Conservation (phyloP, 2,113 vertebrate genomes). For the Polypterus senegalus region DNA sequence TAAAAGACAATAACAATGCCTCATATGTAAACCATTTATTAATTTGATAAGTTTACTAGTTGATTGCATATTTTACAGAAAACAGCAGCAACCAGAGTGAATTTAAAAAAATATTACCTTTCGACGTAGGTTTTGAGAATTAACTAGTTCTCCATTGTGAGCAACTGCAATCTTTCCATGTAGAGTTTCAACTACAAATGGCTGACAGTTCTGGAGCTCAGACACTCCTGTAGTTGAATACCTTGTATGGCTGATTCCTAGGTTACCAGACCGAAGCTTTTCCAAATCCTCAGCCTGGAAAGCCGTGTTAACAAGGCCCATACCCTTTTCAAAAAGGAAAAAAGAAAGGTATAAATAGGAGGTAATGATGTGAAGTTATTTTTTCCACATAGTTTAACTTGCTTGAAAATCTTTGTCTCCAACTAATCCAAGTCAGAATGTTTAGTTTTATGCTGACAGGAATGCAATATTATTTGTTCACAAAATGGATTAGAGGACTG, state of each 20-base stretch:
- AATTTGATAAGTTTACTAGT: too few relatives aligned
- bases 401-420: too few relatives aligned
- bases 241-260: constrained; percentile 89
- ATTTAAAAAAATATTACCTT: constrained; percentile 48
- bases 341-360: constrained; percentile 3
- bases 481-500: too few relatives aligned
- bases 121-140: constrained; percentile 65
- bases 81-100: background rate
- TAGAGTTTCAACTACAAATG: constrained; percentile 93
- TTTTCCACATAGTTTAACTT: too few relatives aligned
- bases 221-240: constrained; percentile 89
- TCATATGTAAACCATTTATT: too few relatives aligned
- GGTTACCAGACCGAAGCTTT: constrained; percentile 79
- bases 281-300: constrained; percentile 78
- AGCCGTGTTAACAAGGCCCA: constrained; percentile 83
- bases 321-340: constrained; percentile 56
- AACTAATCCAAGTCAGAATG: too few relatives aligned
- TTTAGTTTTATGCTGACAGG: too few relatives aligned
- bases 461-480: too few relatives aligned
- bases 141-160: constrained; percentile 90
- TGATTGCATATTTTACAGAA: background rate
- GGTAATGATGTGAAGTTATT: too few relatives aligned
- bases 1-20: too few relatives aligned
- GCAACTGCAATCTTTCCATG: constrained; percentile 93
- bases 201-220: constrained; percentile 94